These are phyloP conservation scores for Triplophysa bombifrons DNA, from an alignment of 2,797 vertebrate genomes.

Conservation along the genomic window DNA sequence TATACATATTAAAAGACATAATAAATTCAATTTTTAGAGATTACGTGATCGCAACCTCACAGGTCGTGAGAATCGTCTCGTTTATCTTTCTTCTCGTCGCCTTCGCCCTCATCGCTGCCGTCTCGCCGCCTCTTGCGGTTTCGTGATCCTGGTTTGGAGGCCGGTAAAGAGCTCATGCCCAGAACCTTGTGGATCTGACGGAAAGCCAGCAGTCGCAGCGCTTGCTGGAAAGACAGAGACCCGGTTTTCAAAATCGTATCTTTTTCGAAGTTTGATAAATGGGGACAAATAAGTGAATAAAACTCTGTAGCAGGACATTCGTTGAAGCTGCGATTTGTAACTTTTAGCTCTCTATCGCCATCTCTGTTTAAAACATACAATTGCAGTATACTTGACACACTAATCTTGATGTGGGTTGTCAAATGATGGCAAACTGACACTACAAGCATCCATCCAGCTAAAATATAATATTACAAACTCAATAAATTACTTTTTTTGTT, in stretches of 20 bases:
- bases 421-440: too few species aligned
- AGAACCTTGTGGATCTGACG: conserved; percentile 79
- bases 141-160: conserved; percentile 66
- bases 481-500: too few species aligned
- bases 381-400: too few species aligned
- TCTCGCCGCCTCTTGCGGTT: conserved; percentile 77
- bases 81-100: conserved; percentile 73
- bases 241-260: neutral
- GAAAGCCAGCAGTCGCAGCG: conserved; percentile 80
- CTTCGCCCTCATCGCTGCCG: conserved; percentile 65
- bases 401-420: too few species aligned
- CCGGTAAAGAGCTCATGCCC: conserved; percentile 75
- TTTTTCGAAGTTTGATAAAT: neutral
- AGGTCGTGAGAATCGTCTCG: conserved; percentile 63
- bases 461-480: too few species aligned
- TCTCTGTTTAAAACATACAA: too few species aligned
- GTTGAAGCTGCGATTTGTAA: too few species aligned
- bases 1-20: conserved; percentile 45
- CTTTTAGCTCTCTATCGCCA: too few species aligned
- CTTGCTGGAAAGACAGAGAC: conserved; percentile 64
- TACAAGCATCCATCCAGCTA: too few species aligned
- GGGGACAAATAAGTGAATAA: neutral
- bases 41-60: conserved; percentile 56
- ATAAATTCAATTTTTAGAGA: neutral
- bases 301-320: neutral